Conservation (phyloP, 1,140 invertebrate genomes). For the Laodelphax striatellus region DNA sequence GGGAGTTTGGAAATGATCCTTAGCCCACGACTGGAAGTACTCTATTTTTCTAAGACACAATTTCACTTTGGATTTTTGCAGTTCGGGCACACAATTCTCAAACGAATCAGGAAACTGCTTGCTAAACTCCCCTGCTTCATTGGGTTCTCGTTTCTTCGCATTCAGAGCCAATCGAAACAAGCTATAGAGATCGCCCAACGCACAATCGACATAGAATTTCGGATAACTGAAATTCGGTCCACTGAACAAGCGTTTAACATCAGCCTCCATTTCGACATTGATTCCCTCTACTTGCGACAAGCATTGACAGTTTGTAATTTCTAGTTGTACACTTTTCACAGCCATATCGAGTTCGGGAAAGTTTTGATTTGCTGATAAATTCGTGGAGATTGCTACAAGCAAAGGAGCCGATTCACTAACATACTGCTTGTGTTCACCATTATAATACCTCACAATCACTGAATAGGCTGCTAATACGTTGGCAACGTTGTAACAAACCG, state of each 20-base stretch:
- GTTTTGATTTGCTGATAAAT: constrained; percentile 44
- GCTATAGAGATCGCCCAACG: constrained; percentile 46
- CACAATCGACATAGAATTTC: constrained; percentile 36
- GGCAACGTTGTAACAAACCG: constrained; percentile 49
- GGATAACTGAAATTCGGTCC: constrained; percentile 34
- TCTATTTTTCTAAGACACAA: constrained; percentile 51
- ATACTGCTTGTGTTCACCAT: constrained; percentile 52
- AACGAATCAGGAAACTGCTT: constrained; percentile 39
- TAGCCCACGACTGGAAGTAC: constrained; percentile 48
- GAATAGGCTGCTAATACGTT: constrained; percentile 57
- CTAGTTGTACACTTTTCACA: constrained; percentile 44
- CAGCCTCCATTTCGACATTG: constrained; percentile 32
- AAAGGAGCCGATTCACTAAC: constrained; percentile 41
- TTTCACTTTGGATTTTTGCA: constrained; percentile 43
- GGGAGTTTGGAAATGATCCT: neutral
- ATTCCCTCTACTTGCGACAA: constrained; percentile 29
- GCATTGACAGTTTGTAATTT: constrained; percentile 34
- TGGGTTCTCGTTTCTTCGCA: constrained; percentile 21
- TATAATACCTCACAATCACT: constrained; percentile 50
- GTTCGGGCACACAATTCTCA: constrained; percentile 31
- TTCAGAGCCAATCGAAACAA: constrained; percentile 37
- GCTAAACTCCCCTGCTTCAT: constrained; percentile 33
- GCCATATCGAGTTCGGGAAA: constrained; percentile 47
- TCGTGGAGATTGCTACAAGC: constrained; percentile 45
- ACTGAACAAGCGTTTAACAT: constrained; percentile 33